phyloP scores from a whole-genome alignment of 2,113 vertebrate genomes.

The Percina caprodes region DNA sequence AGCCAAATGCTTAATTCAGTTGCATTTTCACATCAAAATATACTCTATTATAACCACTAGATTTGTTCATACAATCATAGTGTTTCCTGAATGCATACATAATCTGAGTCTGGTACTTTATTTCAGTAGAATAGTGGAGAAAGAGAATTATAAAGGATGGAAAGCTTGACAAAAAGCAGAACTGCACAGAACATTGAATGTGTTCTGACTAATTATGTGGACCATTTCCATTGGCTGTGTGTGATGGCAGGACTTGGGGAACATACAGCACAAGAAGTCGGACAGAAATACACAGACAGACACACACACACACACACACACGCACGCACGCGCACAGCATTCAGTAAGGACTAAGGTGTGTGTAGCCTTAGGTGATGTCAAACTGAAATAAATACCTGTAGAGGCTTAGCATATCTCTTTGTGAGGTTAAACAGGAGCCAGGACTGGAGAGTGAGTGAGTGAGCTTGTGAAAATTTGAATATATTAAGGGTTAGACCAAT shows the following conservation, averaged over 20 bases:
- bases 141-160: background rate
- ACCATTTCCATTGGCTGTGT: background rate
- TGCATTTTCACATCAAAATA: background rate
- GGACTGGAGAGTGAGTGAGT: background rate
- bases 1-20: background rate
- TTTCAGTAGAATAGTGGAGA: background rate
- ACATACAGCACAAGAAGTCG: background rate
- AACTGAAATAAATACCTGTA: constrained; percentile 49
- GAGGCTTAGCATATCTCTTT: constrained; percentile 57
- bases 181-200: too few species aligned
- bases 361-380: constrained; percentile 47
- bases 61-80: background rate
- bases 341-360: constrained; percentile 54
- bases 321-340: constrained; percentile 6
- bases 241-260: background rate
- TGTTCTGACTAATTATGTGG: too few species aligned
- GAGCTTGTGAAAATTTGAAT: background rate
- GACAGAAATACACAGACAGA: constrained; percentile 18
- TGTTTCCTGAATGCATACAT: background rate
- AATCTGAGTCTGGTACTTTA: background rate
- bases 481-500: background rate
- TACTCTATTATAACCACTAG: background rate
- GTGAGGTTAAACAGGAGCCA: constrained; percentile 23
- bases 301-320: constrained; percentile 18
- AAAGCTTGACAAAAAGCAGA: too few species aligned